These are phyloP conservation scores for Drosophila melanocephala DNA, from an alignment of 2,888 invertebrate species.

Conservation along the genomic window DNA sequence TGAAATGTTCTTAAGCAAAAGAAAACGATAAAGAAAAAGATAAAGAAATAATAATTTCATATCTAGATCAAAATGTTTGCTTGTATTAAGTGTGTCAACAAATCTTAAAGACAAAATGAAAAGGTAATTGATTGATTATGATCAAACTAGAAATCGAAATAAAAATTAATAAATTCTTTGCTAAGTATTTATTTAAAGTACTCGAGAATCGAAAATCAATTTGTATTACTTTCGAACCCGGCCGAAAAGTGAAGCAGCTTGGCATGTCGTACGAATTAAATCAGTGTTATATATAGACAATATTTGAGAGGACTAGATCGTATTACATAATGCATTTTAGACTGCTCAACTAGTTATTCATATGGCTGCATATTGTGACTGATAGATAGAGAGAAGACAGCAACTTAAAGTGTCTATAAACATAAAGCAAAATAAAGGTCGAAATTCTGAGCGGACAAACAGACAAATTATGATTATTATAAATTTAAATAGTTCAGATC, in stretches of 20 bases:
- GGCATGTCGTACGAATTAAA: slow-evolving; percentile 51
- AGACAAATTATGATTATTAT: slow-evolving; percentile 21
- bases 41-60: slow-evolving; percentile 21
- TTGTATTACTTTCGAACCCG: slow-evolving; percentile 42
- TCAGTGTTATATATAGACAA: neutral
- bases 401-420: neutral
- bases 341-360: slow-evolving; percentile 29
- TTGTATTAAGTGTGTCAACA: slow-evolving; percentile 61
- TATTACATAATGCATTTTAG: slow-evolving; percentile 43
- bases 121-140: slow-evolving; percentile 20
- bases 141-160: slow-evolving; percentile 26
- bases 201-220: slow-evolving; percentile 48
- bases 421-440: neutral
- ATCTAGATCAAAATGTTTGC: slow-evolving; percentile 37
- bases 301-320: slow-evolving; percentile 60
- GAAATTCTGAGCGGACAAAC: slow-evolving; percentile 16
- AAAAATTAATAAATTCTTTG: slow-evolving; percentile 66
- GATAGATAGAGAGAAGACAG: neutral
- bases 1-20: neutral
- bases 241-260: slow-evolving; percentile 46
- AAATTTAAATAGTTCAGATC: slow-evolving; percentile 16
- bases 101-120: slow-evolving; percentile 46
- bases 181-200: slow-evolving; percentile 59
- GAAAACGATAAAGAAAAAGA: slow-evolving; percentile 15
- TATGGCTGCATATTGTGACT: slow-evolving; percentile 44